A percentile compares a stretch with the other conserved stretches of the same genome.
Evolutionary conservation across 2,888 invertebrate species (phyloP).

Genomic region (Netelia virgata): DNA sequence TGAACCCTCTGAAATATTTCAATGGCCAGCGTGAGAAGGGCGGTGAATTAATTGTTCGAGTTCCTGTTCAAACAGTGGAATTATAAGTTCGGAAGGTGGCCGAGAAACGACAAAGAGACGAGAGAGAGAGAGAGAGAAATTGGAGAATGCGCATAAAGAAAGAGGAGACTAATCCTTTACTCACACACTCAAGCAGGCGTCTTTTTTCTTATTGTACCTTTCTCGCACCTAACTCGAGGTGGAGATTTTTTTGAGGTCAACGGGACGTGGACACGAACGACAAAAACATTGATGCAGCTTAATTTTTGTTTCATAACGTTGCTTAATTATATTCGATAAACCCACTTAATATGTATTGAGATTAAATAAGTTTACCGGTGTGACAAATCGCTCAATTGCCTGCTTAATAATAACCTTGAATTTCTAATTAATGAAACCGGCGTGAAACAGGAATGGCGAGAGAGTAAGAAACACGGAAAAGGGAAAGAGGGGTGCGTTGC

Average conservation of each 20-base stretch:
- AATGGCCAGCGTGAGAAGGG: constrained; percentile 49
- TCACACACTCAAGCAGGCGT: constrained; percentile 53
- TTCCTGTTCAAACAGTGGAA: constrained; percentile 82
- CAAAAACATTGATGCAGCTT: not conserved
- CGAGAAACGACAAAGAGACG: constrained; percentile 17
- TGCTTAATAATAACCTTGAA: not conserved
- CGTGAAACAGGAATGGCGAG: not conserved
- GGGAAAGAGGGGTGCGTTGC: not conserved
- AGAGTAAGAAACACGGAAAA: constrained; percentile 9
- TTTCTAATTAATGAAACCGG: not conserved
- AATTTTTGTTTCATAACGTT: no score
- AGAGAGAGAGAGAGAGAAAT: constrained; percentile 7
- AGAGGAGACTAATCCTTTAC: constrained; percentile 51
- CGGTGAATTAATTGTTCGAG: constrained; percentile 83
- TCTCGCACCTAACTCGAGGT: constrained; percentile 36
- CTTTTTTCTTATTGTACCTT: constrained; percentile 19
- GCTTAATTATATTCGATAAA: no score
- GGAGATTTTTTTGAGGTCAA: not conserved
- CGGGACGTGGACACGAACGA: not conserved
- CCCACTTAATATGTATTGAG: no score
- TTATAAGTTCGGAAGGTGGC: constrained; percentile 78
- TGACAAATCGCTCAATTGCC: no score
- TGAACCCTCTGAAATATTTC: constrained; percentile 42
- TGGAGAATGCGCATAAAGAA: constrained; percentile 18
- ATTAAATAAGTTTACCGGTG: no score